These are phyloP conservation scores for Danio choprae DNA, from an alignment of 2,797 vertebrate species.

Conservation along the genomic window DNA sequence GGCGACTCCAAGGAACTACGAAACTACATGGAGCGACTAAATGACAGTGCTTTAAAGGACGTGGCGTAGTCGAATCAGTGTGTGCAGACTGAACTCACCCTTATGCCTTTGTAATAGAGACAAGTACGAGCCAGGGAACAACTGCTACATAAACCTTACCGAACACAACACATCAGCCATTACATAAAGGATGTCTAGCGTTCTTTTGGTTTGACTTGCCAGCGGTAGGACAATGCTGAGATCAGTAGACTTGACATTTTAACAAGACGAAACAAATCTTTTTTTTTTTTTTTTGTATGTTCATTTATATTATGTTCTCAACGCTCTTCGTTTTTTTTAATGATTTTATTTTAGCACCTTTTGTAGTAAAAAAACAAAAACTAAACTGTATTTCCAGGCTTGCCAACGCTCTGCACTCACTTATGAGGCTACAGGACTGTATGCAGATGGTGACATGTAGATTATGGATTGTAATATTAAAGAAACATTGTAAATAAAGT, in stretches of 20 bases:
- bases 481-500: slow-evolving; percentile 74
- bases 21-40: slow-evolving; percentile 88
- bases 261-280: slow-evolving; percentile 50
- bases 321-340: slow-evolving; percentile 54
- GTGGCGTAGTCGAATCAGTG: slow-evolving; percentile 66
- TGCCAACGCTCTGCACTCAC: slow-evolving; percentile 60
- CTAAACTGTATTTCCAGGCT: slow-evolving; percentile 56
- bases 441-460: slow-evolving; percentile 74
- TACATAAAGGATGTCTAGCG: slow-evolving; percentile 51
- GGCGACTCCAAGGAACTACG: slow-evolving; percentile 85
- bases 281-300: slow-evolving; percentile 51
- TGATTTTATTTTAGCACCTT: slow-evolving; percentile 70
- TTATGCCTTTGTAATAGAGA: slow-evolving; percentile 76
- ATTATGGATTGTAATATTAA: slow-evolving; percentile 83
- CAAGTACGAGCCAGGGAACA: slow-evolving; percentile 23
- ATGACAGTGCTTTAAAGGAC: slow-evolving; percentile 82
- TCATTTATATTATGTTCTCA: slow-evolving; percentile 58
- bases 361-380: slow-evolving; percentile 70
- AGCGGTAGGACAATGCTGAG: slow-evolving; percentile 68
- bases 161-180: slow-evolving; percentile 27
- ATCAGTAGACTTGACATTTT: slow-evolving; percentile 56
- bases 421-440: slow-evolving; percentile 55
- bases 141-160: slow-evolving; percentile 37
- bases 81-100: slow-evolving; percentile 73
- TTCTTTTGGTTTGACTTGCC: slow-evolving; percentile 62